These are phyloP conservation scores for Penaeus japonicus DNA, from an alignment of 1,140 invertebrate genomes.

Conservation along the genomic window DNA sequence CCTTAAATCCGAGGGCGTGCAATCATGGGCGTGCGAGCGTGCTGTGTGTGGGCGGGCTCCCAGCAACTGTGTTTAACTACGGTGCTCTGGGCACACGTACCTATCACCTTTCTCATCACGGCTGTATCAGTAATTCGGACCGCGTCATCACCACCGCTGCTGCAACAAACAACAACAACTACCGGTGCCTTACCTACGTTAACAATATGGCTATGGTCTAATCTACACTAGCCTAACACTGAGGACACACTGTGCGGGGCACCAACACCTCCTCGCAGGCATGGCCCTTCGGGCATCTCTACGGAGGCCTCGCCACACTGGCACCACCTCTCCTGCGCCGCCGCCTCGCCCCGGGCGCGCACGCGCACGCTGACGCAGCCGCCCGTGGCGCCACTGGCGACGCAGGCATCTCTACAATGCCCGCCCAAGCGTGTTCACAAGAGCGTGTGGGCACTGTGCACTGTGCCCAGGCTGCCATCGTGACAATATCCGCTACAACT, in stretches of 20 bases:
- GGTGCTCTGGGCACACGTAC: conserved; percentile 43
- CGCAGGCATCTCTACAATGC: not conserved
- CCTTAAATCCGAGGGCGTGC: conserved; percentile 7
- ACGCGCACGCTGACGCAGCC: not conserved
- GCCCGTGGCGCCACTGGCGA: not conserved
- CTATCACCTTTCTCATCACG: conserved; percentile 49
- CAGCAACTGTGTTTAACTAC: conserved; percentile 47
- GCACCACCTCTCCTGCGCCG: not conserved
- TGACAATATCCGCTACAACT: conserved; percentile 44
- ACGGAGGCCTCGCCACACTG: not conserved
- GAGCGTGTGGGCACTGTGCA: conserved; percentile 9
- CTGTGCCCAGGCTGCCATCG: conserved; percentile 7
- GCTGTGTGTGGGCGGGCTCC: conserved; percentile 33
- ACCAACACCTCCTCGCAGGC: conserved; percentile 1
- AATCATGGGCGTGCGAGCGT: conserved; percentile 26
- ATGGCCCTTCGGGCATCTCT: not conserved
- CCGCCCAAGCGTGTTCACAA: not conserved
- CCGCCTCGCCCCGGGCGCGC: not conserved
- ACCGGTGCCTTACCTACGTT: conserved; percentile 53
- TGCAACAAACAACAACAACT: conserved; percentile 53
- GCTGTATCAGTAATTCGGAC: conserved; percentile 54
- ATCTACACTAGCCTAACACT: conserved; percentile 47
- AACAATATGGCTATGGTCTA: conserved; percentile 52
- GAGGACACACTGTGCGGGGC: conserved; percentile 46
- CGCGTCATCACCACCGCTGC: conserved; percentile 50